Conservation (phyloP, 2,113 vertebrate genomes). For the Gobio gobio region DNA sequence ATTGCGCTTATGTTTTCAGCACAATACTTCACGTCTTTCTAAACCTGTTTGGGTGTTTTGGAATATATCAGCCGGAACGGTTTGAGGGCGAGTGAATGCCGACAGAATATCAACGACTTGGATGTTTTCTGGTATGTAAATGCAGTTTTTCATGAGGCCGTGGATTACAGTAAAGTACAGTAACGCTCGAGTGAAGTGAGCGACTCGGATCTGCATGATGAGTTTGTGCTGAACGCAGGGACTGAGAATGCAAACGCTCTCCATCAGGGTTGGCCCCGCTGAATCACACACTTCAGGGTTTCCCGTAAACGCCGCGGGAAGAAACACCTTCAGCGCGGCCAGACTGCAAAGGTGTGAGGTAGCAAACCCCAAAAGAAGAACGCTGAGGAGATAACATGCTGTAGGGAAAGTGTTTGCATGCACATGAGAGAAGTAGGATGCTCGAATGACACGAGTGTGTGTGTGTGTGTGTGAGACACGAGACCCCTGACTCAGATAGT, state of each 20-base stretch:
- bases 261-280: slow-evolving; percentile 18
- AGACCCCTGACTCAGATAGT: slow-evolving; percentile 55
- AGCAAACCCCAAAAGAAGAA: neutral
- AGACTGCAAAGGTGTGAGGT: slow-evolving; percentile 4
- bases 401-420: slow-evolving; percentile 11
- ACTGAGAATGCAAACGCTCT: slow-evolving; percentile 24
- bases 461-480: neutral
- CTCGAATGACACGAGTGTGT: no score
- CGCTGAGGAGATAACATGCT: neutral
- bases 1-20: neutral
- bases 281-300: slow-evolving; percentile 13
- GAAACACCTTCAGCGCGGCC: neutral
- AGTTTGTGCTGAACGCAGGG: neutral
- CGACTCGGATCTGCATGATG: neutral
- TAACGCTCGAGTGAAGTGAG: neutral
- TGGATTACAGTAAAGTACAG: neutral
- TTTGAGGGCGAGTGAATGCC: neutral
- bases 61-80: neutral
- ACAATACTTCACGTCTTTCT: neutral
- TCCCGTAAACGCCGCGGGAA: neutral
- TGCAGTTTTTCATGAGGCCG: neutral
- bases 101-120: neutral
- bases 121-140: neutral
- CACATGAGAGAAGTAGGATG: neutral
- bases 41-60: neutral